Percentiles rank a stretch among this genome's conserved stretches.
phyloP scores from a whole-genome alignment of 2,888 invertebrate genomes.

The Tenthredo distinguenda region DNA sequence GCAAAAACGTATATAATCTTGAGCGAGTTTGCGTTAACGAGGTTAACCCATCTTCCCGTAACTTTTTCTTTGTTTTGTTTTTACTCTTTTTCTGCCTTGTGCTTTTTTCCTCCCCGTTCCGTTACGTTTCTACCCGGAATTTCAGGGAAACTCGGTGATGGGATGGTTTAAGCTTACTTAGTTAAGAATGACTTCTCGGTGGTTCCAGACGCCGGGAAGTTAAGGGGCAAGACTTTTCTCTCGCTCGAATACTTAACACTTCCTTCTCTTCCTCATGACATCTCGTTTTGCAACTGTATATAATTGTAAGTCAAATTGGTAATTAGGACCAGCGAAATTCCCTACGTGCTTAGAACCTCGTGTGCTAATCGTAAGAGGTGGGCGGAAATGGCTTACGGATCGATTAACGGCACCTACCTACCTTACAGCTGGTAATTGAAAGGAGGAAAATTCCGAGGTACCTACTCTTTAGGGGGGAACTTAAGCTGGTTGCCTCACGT shows the following conservation, averaged over 20 bases:
- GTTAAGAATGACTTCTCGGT: constrained; percentile 17
- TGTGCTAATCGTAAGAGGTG: neutral
- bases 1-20: constrained; percentile 49
- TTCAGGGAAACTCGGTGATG: neutral
- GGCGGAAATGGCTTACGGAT: constrained; percentile 34
- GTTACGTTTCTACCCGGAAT: neutral
- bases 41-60: constrained; percentile 38
- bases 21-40: constrained; percentile 49
- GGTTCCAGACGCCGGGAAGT: constrained; percentile 4
- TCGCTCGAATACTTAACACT: neutral
- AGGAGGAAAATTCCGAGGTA: constrained; percentile 30
- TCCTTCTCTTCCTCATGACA: neutral
- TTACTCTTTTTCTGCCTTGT: neutral
- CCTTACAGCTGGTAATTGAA: constrained; percentile 11
- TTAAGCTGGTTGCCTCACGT: constrained; percentile 2
- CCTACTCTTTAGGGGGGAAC: neutral
- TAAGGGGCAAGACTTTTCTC: neutral
- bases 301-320: neutral
- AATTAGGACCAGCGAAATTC: neutral
- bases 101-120: neutral
- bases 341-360: neutral
- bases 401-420: constrained; percentile 18
- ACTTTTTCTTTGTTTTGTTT: neutral
- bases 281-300: constrained; percentile 1
- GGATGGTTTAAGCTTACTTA: constrained; percentile 24